Conservation (phyloP, 2,797 vertebrate genomes). For the Champsocephalus esox region DNA sequence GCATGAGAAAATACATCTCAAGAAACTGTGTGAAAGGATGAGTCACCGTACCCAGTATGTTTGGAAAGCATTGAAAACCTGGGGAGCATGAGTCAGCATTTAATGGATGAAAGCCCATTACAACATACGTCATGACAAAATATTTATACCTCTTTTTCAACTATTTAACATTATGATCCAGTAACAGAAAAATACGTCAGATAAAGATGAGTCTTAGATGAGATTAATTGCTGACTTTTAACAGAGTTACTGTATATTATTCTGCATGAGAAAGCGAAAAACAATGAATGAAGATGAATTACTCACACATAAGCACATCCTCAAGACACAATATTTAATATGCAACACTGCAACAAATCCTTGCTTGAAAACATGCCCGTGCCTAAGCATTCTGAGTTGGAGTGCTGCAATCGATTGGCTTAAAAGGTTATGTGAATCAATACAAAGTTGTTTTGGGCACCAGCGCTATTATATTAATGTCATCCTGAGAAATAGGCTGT, state of each 20-base stretch:
- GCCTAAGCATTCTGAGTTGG: slow-evolving; percentile 72
- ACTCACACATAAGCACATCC: slow-evolving; percentile 34
- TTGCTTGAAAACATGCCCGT: slow-evolving; percentile 71
- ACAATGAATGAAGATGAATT: slow-evolving; percentile 24
- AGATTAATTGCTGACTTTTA: slow-evolving; percentile 16
- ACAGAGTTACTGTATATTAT: slow-evolving; percentile 3
- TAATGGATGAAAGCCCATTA: slow-evolving; percentile 4
- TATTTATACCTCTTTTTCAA: slow-evolving; percentile 6
- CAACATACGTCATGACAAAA: slow-evolving; percentile 31
- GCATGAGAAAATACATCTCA: slow-evolving; percentile 47
- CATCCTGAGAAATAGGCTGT: slow-evolving; percentile 84
- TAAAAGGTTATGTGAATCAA: slow-evolving; percentile 86
- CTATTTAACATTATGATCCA: neutral
- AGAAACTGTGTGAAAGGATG: slow-evolving; percentile 52
- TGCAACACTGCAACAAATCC: slow-evolving; percentile 69
- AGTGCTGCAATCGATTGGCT: slow-evolving; percentile 83
- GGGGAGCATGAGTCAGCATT: slow-evolving; percentile 27
- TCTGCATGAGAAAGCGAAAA: slow-evolving; percentile 18
- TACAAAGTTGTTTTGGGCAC: slow-evolving; percentile 86
- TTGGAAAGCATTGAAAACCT: slow-evolving; percentile 48
- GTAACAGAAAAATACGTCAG: neutral
- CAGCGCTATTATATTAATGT: slow-evolving; percentile 84
- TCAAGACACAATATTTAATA: slow-evolving; percentile 60
- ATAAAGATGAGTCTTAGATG: neutral
- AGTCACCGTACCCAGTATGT: slow-evolving; percentile 55